Base-by-base conservation (phyloP, 2,888 invertebrate genomes). In the Chalcosyrphus nemorum region DNA sequence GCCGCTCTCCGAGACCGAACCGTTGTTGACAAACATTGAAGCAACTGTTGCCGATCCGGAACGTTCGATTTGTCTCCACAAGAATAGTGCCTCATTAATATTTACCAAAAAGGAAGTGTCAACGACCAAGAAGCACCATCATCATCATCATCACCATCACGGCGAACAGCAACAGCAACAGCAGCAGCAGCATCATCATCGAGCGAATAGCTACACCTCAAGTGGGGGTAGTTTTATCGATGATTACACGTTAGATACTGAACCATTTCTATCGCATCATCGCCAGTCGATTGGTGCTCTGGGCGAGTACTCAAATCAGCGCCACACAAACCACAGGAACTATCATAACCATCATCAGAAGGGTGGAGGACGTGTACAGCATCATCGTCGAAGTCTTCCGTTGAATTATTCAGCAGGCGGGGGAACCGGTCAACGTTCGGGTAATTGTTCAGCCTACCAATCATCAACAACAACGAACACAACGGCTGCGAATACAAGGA, bases 31-130 rank as follows among this genome's bases (percentile, higher is more conserved):
- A 41, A 89, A 89, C 78, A 90, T 89, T 50, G 90, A 91, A 85
- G 88, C 89, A 15, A 89, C 89, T 2, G 89, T 89, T 27, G 88
- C 87, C 61, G 90, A 90, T 71, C 89, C 88, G 41, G 89, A 90
- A 75, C 90, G 90, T 43, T 88, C 91, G 35, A 90, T 91, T 86
- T 89, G 90, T 54, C 86, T 91, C 27, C 90, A 87, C 29, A 91
- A 91, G 86, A 91, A 90, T 71, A 90, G 90, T 86, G 90, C 90
- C 52, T 91, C 91, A 66, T 87, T 91, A 70, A 91, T 91, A 45
- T 91, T 91, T 70, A 91, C 91, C 32, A 89, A 89, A 75, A 91
- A 91, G 86, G 91, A 91, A 57, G 72, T 86, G 71, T 32, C 86
- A 63, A 27, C 86, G 57, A 50, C 21, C 43, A 61, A 43, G 35